Evolutionary conservation across 2,797 vertebrate species (phyloP), one percentile per base, ranked within the genome.

Genomic region (Enteromius treurensis): DNA sequence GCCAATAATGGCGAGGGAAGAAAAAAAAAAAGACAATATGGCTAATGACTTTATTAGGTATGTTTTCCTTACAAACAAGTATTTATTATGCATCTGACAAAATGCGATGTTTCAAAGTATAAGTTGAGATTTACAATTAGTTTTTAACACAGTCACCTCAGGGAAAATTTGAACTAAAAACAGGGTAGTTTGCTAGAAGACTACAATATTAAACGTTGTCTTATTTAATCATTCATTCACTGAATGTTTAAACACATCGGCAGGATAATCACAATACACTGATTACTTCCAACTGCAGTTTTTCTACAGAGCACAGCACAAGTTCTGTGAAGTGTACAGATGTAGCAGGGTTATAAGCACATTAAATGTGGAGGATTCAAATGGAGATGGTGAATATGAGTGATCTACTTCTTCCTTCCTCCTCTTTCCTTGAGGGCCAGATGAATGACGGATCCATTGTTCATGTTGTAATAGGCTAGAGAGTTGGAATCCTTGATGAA

Each of bases 401-500:
- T 0, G 17, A 29, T 53, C 23, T 91, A 99, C 88, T 99, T 99
- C 95, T 99, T 99, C 82, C 98, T 95, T 88, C 98, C 98, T 55
- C 98, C 98, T 96, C 98, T 98, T 90, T 99, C 98, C 86, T 99
- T 99, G 89, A 99, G 95, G 0, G 97, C 98, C 94, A 99, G 90
- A 91, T 99, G 98, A 89, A 99, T 99, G 79, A 98, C 79, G 0
- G 98, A 96, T 4, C 98, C 97, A 0, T 95, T 99, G 2, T 84
- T 95, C 97, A 99, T 99, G 90, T 99, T 99, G 93, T 99, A 99
- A 88, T 98, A 99, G 32, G 98, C 98, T 95, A 99, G 90, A 0
- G 98, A 99, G 92, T 99, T 99, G 8, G 98, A 99, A 88, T 99
- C 98, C 89, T 99, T 99, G 92, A 99, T 99, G 93, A 99, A 99